These are phyloP conservation scores for Agrilus cyanescens DNA, from an alignment of 2,888 invertebrate genomes.

Conservation along the genomic window DNA sequence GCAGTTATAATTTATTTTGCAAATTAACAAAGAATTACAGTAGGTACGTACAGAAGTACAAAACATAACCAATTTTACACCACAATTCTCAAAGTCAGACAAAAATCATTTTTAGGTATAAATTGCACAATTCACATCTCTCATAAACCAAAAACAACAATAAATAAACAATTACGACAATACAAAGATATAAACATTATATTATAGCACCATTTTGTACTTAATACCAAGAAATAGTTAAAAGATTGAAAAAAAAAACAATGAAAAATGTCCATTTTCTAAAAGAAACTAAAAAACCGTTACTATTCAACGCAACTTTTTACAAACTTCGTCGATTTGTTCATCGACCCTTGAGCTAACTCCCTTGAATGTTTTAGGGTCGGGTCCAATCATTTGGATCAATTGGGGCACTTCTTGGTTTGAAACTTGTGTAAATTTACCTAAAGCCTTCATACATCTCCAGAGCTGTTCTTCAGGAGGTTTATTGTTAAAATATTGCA, in stretches of 20 bases:
- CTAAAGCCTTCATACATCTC: conserved; percentile 68
- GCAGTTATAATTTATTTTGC: too few relatives aligned
- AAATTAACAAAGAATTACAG: too few relatives aligned
- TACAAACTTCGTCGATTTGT: conserved; percentile 63
- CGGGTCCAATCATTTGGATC: conserved; percentile 83
- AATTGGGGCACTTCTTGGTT: conserved; percentile 76
- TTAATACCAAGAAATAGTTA: background rate
- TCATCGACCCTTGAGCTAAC: conserved; percentile 70
- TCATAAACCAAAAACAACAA: background rate
- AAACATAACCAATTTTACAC: background rate
- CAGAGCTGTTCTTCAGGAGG: conserved; percentile 70
- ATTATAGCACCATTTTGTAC: background rate
- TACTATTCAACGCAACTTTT: conserved; percentile 42
- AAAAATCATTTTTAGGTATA: background rate
- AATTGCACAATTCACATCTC: background rate
- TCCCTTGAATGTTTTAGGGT: conserved; percentile 71
- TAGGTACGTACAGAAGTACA: too few relatives aligned
- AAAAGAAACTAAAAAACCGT: background rate
- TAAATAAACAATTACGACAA: conserved; percentile 5
- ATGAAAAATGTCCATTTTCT: background rate
- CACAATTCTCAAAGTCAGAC: background rate
- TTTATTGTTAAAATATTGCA: conserved; percentile 75
- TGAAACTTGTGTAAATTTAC: conserved; percentile 61
- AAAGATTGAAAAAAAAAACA: background rate
- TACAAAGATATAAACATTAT: conserved; percentile 1